phyloP scores from a whole-genome alignment of 2,797 vertebrate genomes.

The Simalia tracyae region DNA sequence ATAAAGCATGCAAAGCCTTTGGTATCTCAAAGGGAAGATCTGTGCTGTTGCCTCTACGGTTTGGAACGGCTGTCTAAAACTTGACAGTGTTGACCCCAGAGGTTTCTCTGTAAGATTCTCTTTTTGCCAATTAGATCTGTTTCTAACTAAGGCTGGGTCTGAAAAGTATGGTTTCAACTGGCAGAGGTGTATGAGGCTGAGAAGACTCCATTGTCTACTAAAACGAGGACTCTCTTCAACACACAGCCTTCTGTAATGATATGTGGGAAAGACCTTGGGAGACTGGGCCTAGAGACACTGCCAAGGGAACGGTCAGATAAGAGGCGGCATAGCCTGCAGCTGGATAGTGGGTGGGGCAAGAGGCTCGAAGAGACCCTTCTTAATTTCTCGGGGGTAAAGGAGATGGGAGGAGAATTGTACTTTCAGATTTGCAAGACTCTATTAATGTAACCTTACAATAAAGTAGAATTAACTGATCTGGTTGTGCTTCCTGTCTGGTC shows the following conservation, averaged over 20 bases:
- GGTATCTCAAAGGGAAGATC: background rate
- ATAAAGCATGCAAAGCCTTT: background rate
- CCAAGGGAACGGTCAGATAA: too few relatives aligned
- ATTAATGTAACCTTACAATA: too few relatives aligned
- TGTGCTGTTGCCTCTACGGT: background rate
- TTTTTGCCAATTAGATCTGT: slow-evolving; percentile 2
- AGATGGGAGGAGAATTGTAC: too few relatives aligned
- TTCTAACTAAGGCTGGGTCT: background rate
- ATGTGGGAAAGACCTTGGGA: too few relatives aligned
- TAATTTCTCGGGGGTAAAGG: too few relatives aligned
- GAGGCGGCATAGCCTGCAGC: too few relatives aligned
- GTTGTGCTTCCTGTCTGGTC: too few relatives aligned
- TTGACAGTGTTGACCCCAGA: background rate
- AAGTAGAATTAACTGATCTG: too few relatives aligned
- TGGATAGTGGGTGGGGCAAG: too few relatives aligned
- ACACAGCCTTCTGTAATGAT: background rate
- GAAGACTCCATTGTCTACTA: background rate
- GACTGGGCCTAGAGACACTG: too few relatives aligned
- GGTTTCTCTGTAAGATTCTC: background rate
- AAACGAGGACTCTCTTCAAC: background rate
- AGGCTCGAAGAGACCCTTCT: too few relatives aligned
- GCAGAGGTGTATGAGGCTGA: background rate
- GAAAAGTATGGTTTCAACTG: background rate
- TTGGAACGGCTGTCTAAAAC: slow-evolving; percentile 12
- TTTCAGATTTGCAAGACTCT: too few relatives aligned